Conservation (phyloP, 1,140 invertebrate genomes). For the Temnothorax curvispinosus region DNA sequence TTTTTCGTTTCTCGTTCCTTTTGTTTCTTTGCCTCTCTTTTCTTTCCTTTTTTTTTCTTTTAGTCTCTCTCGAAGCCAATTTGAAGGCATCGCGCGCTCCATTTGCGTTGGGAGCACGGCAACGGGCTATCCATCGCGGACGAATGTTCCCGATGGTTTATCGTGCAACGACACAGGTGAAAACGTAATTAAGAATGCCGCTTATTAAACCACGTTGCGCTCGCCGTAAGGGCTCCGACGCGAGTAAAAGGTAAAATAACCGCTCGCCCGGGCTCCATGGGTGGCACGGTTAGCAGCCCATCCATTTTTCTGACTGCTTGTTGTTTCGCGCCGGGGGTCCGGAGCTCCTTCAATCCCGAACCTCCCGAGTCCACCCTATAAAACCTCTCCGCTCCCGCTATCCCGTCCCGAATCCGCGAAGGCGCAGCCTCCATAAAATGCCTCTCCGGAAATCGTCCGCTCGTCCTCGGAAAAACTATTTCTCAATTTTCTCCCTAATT, state of each 20-base stretch:
- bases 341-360: conserved; percentile 75
- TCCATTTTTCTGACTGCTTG: conserved; percentile 86
- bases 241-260: conserved; percentile 78
- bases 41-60: not conserved
- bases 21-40: not conserved
- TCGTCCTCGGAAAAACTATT: not conserved
- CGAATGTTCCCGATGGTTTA: conserved; percentile 48
- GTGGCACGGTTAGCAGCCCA: conserved; percentile 85
- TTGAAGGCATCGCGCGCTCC: conserved; percentile 7
- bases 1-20: not conserved
- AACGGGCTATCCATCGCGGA: not conserved
- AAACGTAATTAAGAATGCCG: conserved; percentile 74
- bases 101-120: not conserved
- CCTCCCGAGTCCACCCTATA: conserved; percentile 57
- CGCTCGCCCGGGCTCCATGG: conserved; percentile 81
- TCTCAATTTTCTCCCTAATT: not conserved
- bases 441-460: conserved; percentile 1
- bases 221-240: conserved; percentile 59
- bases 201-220: conserved; percentile 72
- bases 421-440: conserved; percentile 3
- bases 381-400: conserved; percentile 47
- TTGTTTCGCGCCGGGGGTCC: conserved; percentile 85
- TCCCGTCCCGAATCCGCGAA: conserved; percentile 42
- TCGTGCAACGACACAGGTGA: conserved; percentile 66
- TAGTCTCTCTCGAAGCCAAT: not conserved